A percentile compares a stretch with the other conserved stretches of the same genome.
Evolutionary conservation across 1,140 invertebrate species (phyloP).

Genomic region (Anoplophora glabripennis): DNA sequence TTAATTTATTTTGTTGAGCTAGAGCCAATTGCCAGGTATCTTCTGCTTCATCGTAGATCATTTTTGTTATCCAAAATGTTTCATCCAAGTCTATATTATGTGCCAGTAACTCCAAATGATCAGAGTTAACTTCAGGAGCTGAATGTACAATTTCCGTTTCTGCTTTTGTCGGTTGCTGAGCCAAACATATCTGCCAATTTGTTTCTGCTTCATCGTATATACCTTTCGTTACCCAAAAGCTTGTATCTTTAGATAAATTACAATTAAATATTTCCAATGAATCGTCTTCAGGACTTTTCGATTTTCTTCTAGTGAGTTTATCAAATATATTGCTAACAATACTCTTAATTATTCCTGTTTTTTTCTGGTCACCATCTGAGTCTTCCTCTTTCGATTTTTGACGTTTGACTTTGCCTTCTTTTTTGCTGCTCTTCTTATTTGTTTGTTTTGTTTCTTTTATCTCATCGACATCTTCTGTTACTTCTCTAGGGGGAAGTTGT

Average conservation of each 20-base stretch:
- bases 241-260: no score
- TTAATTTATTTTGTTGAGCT: slow-evolving; percentile 45
- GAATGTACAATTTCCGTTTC: slow-evolving; percentile 25
- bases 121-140: slow-evolving; percentile 19
- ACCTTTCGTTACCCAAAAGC: no score
- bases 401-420: slow-evolving; percentile 11
- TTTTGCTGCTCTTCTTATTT: slow-evolving; percentile 20
- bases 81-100: slow-evolving; percentile 53
- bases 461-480: no score
- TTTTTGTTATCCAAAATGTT: slow-evolving; percentile 61
- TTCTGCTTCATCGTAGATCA: slow-evolving; percentile 62
- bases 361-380: slow-evolving; percentile 12
- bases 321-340: slow-evolving; percentile 38
- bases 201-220: no score
- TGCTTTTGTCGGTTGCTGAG: slow-evolving; percentile 1
- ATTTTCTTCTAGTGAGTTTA: slow-evolving; percentile 20
- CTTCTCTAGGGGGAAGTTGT: no score
- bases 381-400: slow-evolving; percentile 9
- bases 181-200: no score
- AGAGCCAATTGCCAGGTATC: slow-evolving; percentile 53
- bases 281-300: no score
- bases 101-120: slow-evolving; percentile 21
- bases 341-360: slow-evolving; percentile 33
- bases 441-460: slow-evolving; percentile 11
- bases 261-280: no score